Conservation (phyloP, 2,113 vertebrate species). For the Sander lucioperca region DNA sequence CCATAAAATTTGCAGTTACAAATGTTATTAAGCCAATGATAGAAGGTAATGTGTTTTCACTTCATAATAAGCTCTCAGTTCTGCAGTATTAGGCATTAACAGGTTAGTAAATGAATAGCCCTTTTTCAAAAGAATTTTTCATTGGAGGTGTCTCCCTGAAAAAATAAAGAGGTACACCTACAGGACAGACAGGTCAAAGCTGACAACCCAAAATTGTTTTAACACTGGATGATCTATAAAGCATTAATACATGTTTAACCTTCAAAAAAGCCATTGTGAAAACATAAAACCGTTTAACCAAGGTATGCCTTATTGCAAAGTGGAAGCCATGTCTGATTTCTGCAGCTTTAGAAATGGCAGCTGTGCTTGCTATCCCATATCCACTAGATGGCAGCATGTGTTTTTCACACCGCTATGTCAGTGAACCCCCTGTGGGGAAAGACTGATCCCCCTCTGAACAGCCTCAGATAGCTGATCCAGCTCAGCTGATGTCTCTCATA, state of each 20-base stretch:
- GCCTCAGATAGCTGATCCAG: conserved; percentile 48
- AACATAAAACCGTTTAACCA: background rate
- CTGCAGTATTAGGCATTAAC: too few relatives aligned
- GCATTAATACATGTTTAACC: background rate
- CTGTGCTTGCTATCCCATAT: background rate
- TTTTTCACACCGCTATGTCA: background rate
- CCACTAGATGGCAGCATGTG: conserved; percentile 75
- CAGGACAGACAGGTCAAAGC: background rate
- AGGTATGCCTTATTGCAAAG: background rate
- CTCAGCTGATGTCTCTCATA: conserved; percentile 43
- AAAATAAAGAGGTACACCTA: background rate
- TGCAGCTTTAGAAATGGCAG: background rate
- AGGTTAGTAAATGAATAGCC: background rate
- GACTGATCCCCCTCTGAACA: conserved; percentile 18
- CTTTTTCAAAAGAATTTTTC: background rate
- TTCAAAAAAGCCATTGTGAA: background rate
- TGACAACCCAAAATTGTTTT: background rate
- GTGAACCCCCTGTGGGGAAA: background rate
- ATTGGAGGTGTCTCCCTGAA: background rate
- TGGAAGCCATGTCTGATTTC: background rate
- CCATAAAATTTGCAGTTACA: background rate
- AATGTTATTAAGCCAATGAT: background rate
- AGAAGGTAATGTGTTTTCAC: background rate
- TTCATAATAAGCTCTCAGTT: background rate
- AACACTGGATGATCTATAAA: background rate